These are phyloP conservation scores for Neogale vison DNA, from an alignment of 2,113 vertebrate genomes.

Conservation along the genomic window DNA sequence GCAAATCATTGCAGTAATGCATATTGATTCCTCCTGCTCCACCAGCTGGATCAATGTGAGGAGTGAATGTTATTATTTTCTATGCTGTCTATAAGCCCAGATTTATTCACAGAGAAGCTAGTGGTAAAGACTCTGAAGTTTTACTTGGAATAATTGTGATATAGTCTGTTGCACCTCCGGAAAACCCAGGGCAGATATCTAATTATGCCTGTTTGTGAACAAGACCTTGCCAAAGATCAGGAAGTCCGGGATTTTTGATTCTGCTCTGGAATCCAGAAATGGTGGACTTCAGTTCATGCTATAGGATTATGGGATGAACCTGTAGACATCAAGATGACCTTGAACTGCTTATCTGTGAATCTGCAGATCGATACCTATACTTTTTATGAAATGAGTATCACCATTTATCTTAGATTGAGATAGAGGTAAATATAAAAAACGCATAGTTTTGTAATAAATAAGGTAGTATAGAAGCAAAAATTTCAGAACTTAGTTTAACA, in stretches of 20 bases:
- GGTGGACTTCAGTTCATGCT: not conserved
- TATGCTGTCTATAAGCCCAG: constrained; percentile 6
- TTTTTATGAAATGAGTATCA: not conserved
- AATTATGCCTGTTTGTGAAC: not conserved
- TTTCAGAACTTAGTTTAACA: not conserved
- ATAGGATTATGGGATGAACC: not conserved
- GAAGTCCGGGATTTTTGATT: not conserved
- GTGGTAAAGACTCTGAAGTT: not conserved
- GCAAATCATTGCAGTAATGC: constrained; percentile 34
- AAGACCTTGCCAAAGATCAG: not conserved
- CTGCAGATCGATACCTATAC: not conserved
- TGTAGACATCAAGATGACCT: not conserved
- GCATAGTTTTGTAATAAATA: not conserved
- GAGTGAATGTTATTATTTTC: constrained; percentile 6
- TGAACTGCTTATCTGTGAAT: not conserved
- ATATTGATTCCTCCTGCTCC: constrained; percentile 48
- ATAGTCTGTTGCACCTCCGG: not conserved
- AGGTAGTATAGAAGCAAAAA: not conserved
- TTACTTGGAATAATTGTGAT: constrained; percentile 23
- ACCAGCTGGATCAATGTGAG: constrained; percentile 36
- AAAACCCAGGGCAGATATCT: not conserved
- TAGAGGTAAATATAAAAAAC: not conserved
- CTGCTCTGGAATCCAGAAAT: not conserved
- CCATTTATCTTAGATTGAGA: not conserved
- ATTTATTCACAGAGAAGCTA: not conserved